Percentiles rank a stretch among this genome's conserved stretches.
Evolutionary conservation across 2,113 vertebrate species (phyloP).

Genomic region (Gadus chalcogrammus): DNA sequence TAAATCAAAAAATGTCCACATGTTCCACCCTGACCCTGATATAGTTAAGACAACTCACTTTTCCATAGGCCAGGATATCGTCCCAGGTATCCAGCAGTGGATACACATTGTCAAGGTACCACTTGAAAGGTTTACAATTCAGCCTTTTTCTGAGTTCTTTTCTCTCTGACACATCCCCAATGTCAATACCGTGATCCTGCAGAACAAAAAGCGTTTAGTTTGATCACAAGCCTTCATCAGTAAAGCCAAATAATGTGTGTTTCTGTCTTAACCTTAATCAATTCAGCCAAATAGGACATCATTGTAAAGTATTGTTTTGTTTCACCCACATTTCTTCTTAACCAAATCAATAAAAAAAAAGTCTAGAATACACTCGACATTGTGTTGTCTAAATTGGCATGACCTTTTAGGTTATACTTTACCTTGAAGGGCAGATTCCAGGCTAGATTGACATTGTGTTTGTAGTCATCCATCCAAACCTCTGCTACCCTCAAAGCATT

Average conservation of each 20-base stretch:
- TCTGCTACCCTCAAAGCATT: conserved; percentile 75
- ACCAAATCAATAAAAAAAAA: too few relatives aligned
- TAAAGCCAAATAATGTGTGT: not conserved
- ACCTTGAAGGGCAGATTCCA: conserved; percentile 77
- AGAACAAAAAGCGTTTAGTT: not conserved
- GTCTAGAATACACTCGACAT: too few relatives aligned
- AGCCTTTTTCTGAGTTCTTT: conserved; percentile 80
- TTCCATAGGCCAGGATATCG: conserved; percentile 43
- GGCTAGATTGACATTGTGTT: conserved; percentile 71
- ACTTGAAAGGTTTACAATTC: conserved; percentile 89
- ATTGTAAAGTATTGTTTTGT: too few relatives aligned
- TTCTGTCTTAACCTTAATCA: too few relatives aligned
- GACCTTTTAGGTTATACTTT: not conserved
- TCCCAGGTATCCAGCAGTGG: conserved; percentile 68
- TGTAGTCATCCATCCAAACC: conserved; percentile 81
- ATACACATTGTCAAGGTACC: conserved; percentile 91
- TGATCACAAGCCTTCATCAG: not conserved
- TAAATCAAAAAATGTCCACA: too few relatives aligned
- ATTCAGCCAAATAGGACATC: too few relatives aligned
- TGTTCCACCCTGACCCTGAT: too few relatives aligned
- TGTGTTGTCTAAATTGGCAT: not conserved
- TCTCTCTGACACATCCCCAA: conserved; percentile 84
- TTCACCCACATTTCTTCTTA: too few relatives aligned
- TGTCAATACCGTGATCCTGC: conserved; percentile 86
- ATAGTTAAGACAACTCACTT: conserved; percentile 39